A percentile compares a stretch with the other conserved stretches of the same genome.
Evolutionary conservation across 1,140 invertebrate species (phyloP).

Genomic region (Gonioctena quinquepunctata): DNA sequence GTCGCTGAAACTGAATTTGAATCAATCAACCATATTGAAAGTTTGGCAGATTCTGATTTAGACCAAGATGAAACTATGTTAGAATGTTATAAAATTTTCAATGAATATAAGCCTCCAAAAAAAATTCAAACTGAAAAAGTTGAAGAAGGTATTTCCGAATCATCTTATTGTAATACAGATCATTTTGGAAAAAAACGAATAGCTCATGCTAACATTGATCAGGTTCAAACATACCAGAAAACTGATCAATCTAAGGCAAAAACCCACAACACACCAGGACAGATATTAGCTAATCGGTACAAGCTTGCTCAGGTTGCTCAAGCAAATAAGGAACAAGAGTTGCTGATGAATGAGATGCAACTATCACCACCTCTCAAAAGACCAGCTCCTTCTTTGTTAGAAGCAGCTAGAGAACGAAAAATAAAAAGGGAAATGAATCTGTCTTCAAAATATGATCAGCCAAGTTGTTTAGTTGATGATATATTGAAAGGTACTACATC

Average conservation of each 20-base stretch:
- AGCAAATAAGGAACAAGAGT: slow-evolving; percentile 44
- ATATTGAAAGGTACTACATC: slow-evolving; percentile 45
- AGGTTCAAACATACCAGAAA: slow-evolving; percentile 14
- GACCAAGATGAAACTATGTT: slow-evolving; percentile 56
- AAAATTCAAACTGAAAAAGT: slow-evolving; percentile 13
- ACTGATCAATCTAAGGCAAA: slow-evolving; percentile 33
- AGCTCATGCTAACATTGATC: slow-evolving; percentile 56
- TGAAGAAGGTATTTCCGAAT: not conserved
- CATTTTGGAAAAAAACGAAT: slow-evolving; percentile 54
- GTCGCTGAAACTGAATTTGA: not conserved
- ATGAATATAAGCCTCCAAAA: slow-evolving; percentile 57
- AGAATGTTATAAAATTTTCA: slow-evolving; percentile 76
- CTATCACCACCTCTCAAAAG: slow-evolving; percentile 19
- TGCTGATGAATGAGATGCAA: slow-evolving; percentile 45
- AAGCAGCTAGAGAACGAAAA: slow-evolving; percentile 37
- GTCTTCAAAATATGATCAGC: not conserved
- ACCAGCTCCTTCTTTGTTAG: slow-evolving; percentile 30
- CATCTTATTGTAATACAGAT: not conserved
- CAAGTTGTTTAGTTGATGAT: slow-evolving; percentile 37
- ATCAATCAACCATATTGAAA: not conserved
- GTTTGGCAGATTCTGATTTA: slow-evolving; percentile 28
- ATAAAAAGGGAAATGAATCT: slow-evolving; percentile 15
- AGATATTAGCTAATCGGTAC: slow-evolving; percentile 47
- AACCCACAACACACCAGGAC: slow-evolving; percentile 33
- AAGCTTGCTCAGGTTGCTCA: slow-evolving; percentile 43